Conservation (phyloP, 1,140 invertebrate species). For the Diabrotica undecimpunctata region DNA sequence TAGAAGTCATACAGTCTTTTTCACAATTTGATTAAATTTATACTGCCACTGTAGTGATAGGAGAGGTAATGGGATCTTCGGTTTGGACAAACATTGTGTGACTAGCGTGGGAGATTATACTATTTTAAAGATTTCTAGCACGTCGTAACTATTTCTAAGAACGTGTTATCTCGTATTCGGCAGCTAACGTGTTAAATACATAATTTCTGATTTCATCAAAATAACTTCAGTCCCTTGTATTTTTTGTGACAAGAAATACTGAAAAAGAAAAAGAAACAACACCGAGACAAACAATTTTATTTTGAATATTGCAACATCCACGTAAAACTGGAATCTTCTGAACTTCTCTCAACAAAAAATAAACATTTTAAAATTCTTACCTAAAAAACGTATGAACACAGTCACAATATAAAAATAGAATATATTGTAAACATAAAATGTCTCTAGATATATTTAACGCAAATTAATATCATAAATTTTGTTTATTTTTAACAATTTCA, state of each 20-base stretch:
- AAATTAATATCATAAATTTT: conserved; percentile 22
- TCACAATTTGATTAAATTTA: too few relatives aligned
- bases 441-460: conserved; percentile 11
- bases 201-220: too few relatives aligned
- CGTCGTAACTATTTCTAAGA: too few relatives aligned
- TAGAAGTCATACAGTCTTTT: too few relatives aligned
- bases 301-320: conserved; percentile 12
- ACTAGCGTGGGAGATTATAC: too few relatives aligned
- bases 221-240: too few relatives aligned
- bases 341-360: conserved; percentile 1
- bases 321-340: not conserved
- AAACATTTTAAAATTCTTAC: conserved; percentile 11
- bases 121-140: too few relatives aligned
- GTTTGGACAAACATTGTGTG: too few relatives aligned
- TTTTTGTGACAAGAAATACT: not conserved
- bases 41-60: too few relatives aligned
- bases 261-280: not conserved
- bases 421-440: conserved; percentile 24
- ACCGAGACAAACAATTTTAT: conserved; percentile 6
- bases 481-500: conserved; percentile 24
- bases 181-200: too few relatives aligned
- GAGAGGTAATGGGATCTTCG: too few relatives aligned
- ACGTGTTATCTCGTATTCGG: too few relatives aligned
- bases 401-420: conserved; percentile 22
- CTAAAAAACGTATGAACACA: conserved; percentile 10